These are phyloP conservation scores for Thomomys bottae DNA, from an alignment of 2,113 vertebrate genomes.

Conservation along the genomic window DNA sequence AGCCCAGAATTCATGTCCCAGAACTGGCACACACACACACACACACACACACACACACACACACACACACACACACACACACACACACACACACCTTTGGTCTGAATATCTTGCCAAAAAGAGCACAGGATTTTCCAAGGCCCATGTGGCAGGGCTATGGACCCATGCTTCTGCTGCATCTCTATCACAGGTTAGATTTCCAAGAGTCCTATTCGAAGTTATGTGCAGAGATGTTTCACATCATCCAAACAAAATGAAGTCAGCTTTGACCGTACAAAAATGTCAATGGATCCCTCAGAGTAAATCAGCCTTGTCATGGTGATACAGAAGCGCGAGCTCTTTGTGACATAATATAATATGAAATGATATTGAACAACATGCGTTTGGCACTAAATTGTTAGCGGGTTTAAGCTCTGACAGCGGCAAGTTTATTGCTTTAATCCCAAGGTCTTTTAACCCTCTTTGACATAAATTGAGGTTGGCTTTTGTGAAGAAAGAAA, in stretches of 20 bases:
- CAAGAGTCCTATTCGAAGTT: slow-evolving; percentile 65
- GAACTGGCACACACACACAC: too few relatives aligned
- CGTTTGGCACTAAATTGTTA: slow-evolving; percentile 99
- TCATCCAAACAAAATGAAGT: slow-evolving; percentile 90
- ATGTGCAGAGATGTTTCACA: slow-evolving; percentile 87
- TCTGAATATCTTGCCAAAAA: slow-evolving; percentile 37
- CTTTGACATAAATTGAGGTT: slow-evolving; percentile 99
- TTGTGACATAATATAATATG: slow-evolving; percentile 97
- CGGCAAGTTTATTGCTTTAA: slow-evolving; percentile 98
- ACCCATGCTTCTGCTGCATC: not conserved
- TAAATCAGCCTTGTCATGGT: slow-evolving; percentile 96
- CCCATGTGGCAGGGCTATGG: not conserved
- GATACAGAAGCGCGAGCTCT: slow-evolving; percentile 95
- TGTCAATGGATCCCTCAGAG: slow-evolving; percentile 94
- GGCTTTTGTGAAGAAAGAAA: slow-evolving; percentile 91
- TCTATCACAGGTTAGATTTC: not conserved
- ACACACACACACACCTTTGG: too few relatives aligned
- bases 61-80: too few relatives aligned
- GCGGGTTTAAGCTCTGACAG: slow-evolving; percentile 97
- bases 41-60: too few relatives aligned
- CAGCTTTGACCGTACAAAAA: slow-evolving; percentile 91
- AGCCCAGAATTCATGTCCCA: too few relatives aligned
- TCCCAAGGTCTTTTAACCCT: slow-evolving; percentile 97
- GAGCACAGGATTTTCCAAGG: not conserved
- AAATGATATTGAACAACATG: slow-evolving; percentile 98